Evolutionary conservation across 23 tunicate species (phyloP), one percentile per base, ranked within the genome.

Genomic region (Styela plicata): DNA sequence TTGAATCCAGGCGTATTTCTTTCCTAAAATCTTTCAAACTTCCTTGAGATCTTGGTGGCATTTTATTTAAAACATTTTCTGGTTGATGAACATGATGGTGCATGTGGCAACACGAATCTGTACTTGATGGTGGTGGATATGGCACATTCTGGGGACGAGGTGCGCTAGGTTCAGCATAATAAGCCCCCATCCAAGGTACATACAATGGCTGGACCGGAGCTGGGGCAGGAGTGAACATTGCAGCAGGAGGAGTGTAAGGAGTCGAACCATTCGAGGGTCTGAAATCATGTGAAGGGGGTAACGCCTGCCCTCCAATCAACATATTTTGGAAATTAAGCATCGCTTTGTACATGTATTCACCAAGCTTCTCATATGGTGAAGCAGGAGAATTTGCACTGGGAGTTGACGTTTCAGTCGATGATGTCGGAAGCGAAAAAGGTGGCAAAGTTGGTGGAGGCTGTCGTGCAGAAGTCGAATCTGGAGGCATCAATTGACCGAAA

Each of bases 131-230:
- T 3, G 77, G 34, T 3, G 70, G 70, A 17, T 27, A 66, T 24
- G 70, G 29, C 18, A 66, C 7, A 7, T 24, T 27, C 35, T 71
- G 77, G 3, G 36, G 37, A 21, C 77, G 77, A 2, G 77, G 7
- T 22, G 77, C 35, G 77, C 24, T 30, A 28, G 37, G 37, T 21
- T 71, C 77, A 3, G 77, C 36, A 34, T 71, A 71, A 71, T 26
- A 71, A 3, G 77, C 36, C 3, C 36, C 36, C 77, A 71, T 71
- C 77, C 77, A 71, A 19, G 77, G 77, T 21, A 71, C 37, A 26
- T 28, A 30, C 5, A 71, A 5, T 3, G 77, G 77, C 34, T 71
- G 77, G 24, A 34, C 35, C 77, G 77, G 5, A 29, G 32, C 36
- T 3, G 77, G 24, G 20, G 34, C 34, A 19, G 77, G 3, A 3